Percentiles rank a stretch among this genome's conserved stretches.
Evolutionary conservation across 2,113 vertebrate species (phyloP).

Genomic region (Oophaga pumilio): DNA sequence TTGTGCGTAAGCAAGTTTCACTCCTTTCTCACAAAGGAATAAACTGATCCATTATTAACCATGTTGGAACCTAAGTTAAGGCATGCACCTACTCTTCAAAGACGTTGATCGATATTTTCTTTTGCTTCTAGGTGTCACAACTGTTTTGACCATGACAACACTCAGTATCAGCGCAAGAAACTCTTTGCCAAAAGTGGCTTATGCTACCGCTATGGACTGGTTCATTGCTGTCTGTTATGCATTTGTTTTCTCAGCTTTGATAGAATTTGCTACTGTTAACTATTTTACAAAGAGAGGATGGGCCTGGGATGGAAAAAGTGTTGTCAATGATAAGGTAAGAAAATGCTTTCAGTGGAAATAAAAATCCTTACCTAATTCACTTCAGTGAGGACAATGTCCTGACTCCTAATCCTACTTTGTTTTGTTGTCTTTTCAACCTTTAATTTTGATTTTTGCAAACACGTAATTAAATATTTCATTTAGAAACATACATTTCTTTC

Average conservation of each 20-base stretch:
- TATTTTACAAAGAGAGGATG: constrained; percentile 99
- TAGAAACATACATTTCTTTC: neutral
- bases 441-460: neutral
- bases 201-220: constrained; percentile 99
- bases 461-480: no score
- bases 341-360: neutral
- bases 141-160: constrained; percentile 96
- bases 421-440: neutral
- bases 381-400: neutral
- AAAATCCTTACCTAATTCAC: neutral
- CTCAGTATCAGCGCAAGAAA: constrained; percentile 95
- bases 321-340: constrained; percentile 96
- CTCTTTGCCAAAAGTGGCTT: constrained; percentile 96
- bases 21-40: neutral
- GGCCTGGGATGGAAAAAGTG: constrained; percentile 98
- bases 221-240: constrained; percentile 98
- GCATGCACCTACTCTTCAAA: neutral
- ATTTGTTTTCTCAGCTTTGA: constrained; percentile 96
- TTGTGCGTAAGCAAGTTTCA: neutral
- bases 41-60: neutral
- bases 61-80: neutral
- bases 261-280: constrained; percentile 98
- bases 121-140: constrained; percentile 88
- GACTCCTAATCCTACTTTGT: neutral
- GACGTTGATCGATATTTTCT: neutral